Evolutionary conservation across 2,888 invertebrate genomes (phyloP).

Genomic region (Dynastes maya): DNA sequence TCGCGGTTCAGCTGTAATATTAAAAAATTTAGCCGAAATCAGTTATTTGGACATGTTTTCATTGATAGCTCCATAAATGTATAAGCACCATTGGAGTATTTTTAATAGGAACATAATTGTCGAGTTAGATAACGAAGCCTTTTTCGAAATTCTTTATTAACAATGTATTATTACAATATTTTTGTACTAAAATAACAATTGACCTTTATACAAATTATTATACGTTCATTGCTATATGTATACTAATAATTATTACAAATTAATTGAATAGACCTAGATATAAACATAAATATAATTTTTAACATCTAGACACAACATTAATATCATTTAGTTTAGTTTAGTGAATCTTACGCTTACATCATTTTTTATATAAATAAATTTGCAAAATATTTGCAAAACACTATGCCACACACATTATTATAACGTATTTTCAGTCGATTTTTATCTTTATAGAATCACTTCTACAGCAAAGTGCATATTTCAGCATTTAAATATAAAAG

Average conservation of each 20-base stretch:
- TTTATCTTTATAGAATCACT: constrained; percentile 32
- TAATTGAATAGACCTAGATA: constrained; percentile 39
- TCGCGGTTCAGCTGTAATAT: too few relatives aligned
- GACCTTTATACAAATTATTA: constrained; percentile 61
- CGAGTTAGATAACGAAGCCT: too few relatives aligned
- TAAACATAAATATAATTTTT: constrained; percentile 44
- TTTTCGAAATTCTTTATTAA: constrained; percentile 58
- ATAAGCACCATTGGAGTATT: too few relatives aligned
- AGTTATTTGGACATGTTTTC: too few relatives aligned
- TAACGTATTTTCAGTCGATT: constrained; percentile 53
- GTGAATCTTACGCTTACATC: constrained; percentile 32
- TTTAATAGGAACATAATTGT: too few relatives aligned
- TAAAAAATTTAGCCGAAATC: too few relatives aligned
- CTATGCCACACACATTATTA: constrained; percentile 52
- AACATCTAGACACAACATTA: constrained; percentile 49
- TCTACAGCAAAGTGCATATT: constrained; percentile 11
- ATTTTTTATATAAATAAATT: constrained; percentile 52
- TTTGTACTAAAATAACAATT: constrained; percentile 65
- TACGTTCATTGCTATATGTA: constrained; percentile 38
- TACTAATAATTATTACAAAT: constrained; percentile 35
- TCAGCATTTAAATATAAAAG: constrained; percentile 16
- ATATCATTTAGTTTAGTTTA: constrained; percentile 37
- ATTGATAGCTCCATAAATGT: too few relatives aligned
- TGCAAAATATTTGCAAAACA: constrained; percentile 51
- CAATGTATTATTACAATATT: constrained; percentile 59